These are phyloP conservation scores for Temnothorax curvispinosus DNA, from an alignment of 1,140 invertebrate genomes.

Conservation along the genomic window DNA sequence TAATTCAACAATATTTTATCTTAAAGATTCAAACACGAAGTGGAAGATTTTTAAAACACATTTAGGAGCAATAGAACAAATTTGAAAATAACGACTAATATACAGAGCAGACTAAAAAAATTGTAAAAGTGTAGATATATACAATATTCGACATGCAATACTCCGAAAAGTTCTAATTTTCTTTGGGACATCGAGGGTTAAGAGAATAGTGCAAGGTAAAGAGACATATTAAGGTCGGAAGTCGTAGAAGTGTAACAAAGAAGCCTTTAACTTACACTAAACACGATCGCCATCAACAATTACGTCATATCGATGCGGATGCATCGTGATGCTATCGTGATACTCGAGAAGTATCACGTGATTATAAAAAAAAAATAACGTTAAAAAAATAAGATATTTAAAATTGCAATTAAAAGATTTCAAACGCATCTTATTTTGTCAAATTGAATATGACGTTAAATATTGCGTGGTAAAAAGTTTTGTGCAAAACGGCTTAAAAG, in stretches of 20 bases:
- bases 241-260: slow-evolving; percentile 74
- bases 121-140: not conserved
- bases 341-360: not conserved
- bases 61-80: not conserved
- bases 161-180: slow-evolving; percentile 4
- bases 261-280: slow-evolving; percentile 72
- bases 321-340: not conserved
- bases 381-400: not conserved
- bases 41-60: not conserved
- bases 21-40: not conserved
- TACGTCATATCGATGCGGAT: slow-evolving; percentile 55
- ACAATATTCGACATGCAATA: not conserved
- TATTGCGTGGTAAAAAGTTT: not conserved
- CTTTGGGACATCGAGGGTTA: not conserved
- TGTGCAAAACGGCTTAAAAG: not conserved
- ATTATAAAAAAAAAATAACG: not conserved
- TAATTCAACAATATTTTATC: not conserved
- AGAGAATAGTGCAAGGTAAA: slow-evolving; percentile 27
- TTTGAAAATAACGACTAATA: not conserved
- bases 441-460: not conserved
- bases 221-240: slow-evolving; percentile 76
- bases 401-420: slow-evolving; percentile 3
- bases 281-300: slow-evolving; percentile 52
- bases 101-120: not conserved
- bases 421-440: not conserved